Evolutionary conservation across 2,797 vertebrate species (phyloP), one percentile per base, ranked within the genome.

Genomic region (Ciconia nigra): DNA sequence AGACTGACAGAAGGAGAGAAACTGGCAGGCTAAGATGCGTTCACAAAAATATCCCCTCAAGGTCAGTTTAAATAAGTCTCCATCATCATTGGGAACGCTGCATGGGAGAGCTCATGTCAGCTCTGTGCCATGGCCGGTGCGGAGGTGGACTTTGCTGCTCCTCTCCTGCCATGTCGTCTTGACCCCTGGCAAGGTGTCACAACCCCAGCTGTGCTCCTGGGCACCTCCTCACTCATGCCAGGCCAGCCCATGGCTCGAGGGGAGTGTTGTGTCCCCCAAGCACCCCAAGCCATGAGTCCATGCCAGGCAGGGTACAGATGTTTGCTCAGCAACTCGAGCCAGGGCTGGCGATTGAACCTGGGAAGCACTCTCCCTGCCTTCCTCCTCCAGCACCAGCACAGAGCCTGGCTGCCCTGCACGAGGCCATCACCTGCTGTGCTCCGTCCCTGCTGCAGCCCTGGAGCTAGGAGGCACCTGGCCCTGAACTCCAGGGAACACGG

Each of bases 31-130:
- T 92, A 49, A 57, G 93, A 92, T 61, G 76, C 16, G 6, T 74
- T 77, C 82, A 80, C 72, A 72, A 85, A 94, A 95, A 93, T 77
- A 92, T 73, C 74, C 71, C 61, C 49, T 76, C 69, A 44, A 88
- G 90, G 84, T 83, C 95, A 91, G 92, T 66, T 96, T 95, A 83
- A 95, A 94, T 94, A 91, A 96, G 88, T 85, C 78, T 95, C 93
- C 95, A 83, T 93, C 96, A 84, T 73, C n/a, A 1, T 9, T 14
- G 42, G 21, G 55, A 77, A 83, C 0, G 0, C 86, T 79, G 82
- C 6, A 35, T 70, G 87, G 84, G 84, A 87, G 87, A 94, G 59
- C 74, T 93, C 41, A 6, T 67, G 95, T 63, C 83, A 37, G 88
- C 66, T 78, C 66, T 4, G 5, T 2, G 1, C 66, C 46, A 16